Conservation (phyloP, 2,797 vertebrate genomes). For the Brotogeris chrysoptera region DNA sequence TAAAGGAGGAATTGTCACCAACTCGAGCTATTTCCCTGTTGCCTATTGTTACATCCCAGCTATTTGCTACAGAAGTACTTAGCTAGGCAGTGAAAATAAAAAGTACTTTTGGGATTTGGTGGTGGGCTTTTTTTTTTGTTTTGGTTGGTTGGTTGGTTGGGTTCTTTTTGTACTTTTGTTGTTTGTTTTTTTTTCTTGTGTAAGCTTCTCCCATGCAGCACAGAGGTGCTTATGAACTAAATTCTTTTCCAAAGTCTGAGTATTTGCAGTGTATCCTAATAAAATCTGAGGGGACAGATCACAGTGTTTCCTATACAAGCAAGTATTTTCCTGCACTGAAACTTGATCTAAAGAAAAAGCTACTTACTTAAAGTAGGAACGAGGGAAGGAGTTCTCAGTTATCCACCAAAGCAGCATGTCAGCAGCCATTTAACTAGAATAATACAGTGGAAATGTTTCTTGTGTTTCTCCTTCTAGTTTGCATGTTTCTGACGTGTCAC, state of each 20-base stretch:
- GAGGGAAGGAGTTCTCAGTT: background rate
- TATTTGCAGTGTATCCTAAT: background rate
- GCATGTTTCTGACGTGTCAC: accelerated
- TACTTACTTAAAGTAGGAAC: background rate
- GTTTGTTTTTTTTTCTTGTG: background rate
- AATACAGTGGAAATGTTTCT: background rate
- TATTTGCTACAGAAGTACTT: background rate
- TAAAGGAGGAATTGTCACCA: background rate
- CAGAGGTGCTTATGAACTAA: background rate
- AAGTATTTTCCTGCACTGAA: background rate
- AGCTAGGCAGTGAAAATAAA: background rate
- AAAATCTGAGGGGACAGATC: background rate
- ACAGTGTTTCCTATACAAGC: background rate
- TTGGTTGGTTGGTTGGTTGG: background rate
- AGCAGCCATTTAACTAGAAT: background rate
- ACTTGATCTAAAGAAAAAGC: background rate
- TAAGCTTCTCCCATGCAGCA: background rate
- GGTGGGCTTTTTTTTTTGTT: too few species aligned
- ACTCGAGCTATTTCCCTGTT: background rate
- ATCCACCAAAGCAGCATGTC: background rate
- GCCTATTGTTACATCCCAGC: background rate
- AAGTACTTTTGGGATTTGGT: background rate
- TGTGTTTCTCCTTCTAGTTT: background rate
- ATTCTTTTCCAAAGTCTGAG: background rate
- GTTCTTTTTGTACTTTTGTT: too few species aligned